A percentile compares a stretch with the other conserved stretches of the same genome.
Evolutionary conservation across 2,113 vertebrate species (phyloP).

Genomic region (Hemichromis elongatus): DNA sequence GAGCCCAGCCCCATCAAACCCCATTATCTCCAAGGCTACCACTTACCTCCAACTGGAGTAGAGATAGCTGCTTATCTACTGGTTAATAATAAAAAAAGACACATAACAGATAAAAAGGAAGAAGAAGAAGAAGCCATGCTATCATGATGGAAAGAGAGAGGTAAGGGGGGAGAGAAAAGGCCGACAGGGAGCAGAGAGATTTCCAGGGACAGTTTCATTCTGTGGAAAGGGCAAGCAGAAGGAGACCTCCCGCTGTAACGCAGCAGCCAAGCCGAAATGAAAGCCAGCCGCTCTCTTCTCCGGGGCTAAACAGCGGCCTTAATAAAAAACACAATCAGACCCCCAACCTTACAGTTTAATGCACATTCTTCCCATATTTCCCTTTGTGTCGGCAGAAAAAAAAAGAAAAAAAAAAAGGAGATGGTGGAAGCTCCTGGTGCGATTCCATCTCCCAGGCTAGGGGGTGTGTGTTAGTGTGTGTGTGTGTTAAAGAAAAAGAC

Average conservation of each 20-base stretch:
- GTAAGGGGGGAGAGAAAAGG: background rate
- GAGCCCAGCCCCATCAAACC: slow-evolving; percentile 55
- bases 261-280: slow-evolving; percentile 70
- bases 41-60: slow-evolving; percentile 64
- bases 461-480: background rate
- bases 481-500: background rate
- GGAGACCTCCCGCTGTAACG: slow-evolving; percentile 71
- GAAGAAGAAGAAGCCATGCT: slow-evolving; percentile 27
- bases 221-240: slow-evolving; percentile 69
- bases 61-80: slow-evolving; percentile 69
- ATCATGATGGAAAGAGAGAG: slow-evolving; percentile 46
- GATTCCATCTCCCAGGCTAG: slow-evolving; percentile 42
- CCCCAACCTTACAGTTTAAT: slow-evolving; percentile 77
- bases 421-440: slow-evolving; percentile 48
- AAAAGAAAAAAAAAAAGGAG: slow-evolving; percentile 32
- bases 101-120: slow-evolving; percentile 59
- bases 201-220: slow-evolving; percentile 71
- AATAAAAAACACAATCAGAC: slow-evolving; percentile 78
- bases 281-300: slow-evolving; percentile 73
- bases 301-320: slow-evolving; percentile 70
- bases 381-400: slow-evolving; percentile 30
- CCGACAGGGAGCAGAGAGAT: slow-evolving; percentile 51
- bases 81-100: slow-evolving; percentile 66
- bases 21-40: slow-evolving; percentile 64
- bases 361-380: slow-evolving; percentile 73